Percentiles rank a stretch among this genome's conserved stretches.
Conservation (phyloP, 2,797 vertebrate species). For the Epinephelus awoara region DNA sequence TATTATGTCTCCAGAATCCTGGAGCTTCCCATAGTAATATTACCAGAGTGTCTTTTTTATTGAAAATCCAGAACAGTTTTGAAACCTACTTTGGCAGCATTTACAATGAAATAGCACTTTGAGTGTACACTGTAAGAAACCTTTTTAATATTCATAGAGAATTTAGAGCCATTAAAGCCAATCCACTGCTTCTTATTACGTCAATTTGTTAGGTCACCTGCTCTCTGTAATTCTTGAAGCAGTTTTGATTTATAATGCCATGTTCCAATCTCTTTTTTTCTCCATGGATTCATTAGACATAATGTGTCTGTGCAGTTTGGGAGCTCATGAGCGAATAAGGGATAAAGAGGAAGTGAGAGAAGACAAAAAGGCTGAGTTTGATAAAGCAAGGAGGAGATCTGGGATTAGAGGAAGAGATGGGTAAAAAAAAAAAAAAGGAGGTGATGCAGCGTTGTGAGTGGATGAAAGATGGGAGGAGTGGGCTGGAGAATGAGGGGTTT, state of each 20-base stretch:
- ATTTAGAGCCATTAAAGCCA: slow-evolving; percentile 38
- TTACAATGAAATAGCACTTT: slow-evolving; percentile 20
- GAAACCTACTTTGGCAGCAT: slow-evolving; percentile 7
- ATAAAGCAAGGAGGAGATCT: slow-evolving; percentile 24
- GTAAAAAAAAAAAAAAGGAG: slow-evolving; percentile 27
- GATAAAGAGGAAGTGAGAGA: slow-evolving; percentile 19
- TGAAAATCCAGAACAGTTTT: slow-evolving; percentile 16
- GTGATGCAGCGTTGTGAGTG: slow-evolving; percentile 8
- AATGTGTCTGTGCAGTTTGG: slow-evolving; percentile 13
- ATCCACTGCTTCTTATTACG: slow-evolving; percentile 21
- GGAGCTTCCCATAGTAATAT: neutral
- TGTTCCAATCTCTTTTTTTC: slow-evolving; percentile 18
- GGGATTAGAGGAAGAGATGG: slow-evolving; percentile 30
- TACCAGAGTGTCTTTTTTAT: neutral
- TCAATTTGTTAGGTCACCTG: slow-evolving; percentile 35
- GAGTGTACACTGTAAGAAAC: slow-evolving; percentile 13
- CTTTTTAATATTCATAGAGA: slow-evolving; percentile 47
- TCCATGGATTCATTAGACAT: slow-evolving; percentile 28
- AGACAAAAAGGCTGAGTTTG: neutral
- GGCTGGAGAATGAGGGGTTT: slow-evolving; percentile 22
- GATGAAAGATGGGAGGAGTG: slow-evolving; percentile 51
- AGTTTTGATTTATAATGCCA: slow-evolving; percentile 27
- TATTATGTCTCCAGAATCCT: neutral
- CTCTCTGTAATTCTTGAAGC: slow-evolving; percentile 36
- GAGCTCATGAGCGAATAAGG: slow-evolving; percentile 14